Conservation (phyloP, 2,797 vertebrate species). For the Squalus acanthias region DNA sequence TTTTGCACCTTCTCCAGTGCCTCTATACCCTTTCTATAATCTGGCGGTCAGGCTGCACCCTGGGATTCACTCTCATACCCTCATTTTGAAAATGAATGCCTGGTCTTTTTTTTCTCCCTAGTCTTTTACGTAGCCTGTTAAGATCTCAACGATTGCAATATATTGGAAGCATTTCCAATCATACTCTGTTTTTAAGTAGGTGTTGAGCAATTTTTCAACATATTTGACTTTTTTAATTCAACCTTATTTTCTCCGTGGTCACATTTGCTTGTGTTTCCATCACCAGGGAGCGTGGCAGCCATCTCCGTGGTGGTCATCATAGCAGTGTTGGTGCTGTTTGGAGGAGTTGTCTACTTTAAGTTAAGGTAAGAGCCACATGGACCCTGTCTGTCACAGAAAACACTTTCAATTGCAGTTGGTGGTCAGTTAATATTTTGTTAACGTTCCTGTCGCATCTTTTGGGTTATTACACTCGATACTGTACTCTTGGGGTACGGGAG, state of each 20-base stretch:
- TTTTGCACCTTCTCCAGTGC: not conserved
- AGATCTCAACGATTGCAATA: not conserved
- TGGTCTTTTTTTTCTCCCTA: not conserved
- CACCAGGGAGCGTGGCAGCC: slow-evolving; percentile 61
- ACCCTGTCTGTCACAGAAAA: not conserved
- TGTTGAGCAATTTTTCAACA: not conserved
- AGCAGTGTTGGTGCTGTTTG: slow-evolving; percentile 60
- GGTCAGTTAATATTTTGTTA: too few species aligned
- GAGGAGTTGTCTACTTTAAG: slow-evolving; percentile 58
- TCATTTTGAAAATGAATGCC: not conserved
- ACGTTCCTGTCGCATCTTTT: not conserved
- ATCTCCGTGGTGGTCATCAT: slow-evolving; percentile 60
- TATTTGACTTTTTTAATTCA: not conserved
- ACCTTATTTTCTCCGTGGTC: not conserved
- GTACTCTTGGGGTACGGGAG: too few species aligned
- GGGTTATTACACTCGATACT: not conserved
- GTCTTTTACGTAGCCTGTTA: not conserved
- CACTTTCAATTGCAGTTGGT: not conserved
- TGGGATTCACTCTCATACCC: not conserved
- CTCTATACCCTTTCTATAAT: too few species aligned
- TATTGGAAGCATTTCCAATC: not conserved
- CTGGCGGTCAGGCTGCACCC: not conserved
- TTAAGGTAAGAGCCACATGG: slow-evolving; percentile 56
- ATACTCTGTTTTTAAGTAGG: not conserved
- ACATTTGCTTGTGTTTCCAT: not conserved